Percentiles rank a stretch among this genome's conserved stretches.
These are phyloP conservation scores for Scomber japonicus DNA, from an alignment of 2,113 vertebrate genomes.

Conservation along the genomic window DNA sequence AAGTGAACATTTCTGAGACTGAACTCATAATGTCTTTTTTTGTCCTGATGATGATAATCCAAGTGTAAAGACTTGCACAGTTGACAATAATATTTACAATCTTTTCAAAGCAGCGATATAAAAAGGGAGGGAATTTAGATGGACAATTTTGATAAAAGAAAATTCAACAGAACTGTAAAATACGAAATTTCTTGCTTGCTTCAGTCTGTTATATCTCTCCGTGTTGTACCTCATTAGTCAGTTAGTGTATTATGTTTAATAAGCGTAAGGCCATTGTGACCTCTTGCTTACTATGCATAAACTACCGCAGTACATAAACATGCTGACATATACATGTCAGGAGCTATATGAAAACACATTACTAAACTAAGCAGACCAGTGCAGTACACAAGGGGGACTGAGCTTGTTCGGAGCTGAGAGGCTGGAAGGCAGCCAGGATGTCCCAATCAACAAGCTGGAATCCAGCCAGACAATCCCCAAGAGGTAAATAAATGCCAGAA, in stretches of 20 bases:
- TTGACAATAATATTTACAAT: not conserved
- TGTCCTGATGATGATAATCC: slow-evolving; percentile 4
- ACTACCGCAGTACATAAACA: slow-evolving; percentile 51
- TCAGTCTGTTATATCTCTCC: not conserved
- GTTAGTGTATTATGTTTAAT: slow-evolving; percentile 33
- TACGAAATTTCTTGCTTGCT: not conserved
- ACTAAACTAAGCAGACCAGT: slow-evolving; percentile 20
- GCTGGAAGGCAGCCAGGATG: slow-evolving; percentile 60
- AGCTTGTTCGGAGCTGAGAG: slow-evolving; percentile 21
- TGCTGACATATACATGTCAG: slow-evolving; percentile 51
- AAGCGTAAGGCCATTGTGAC: slow-evolving; percentile 12
- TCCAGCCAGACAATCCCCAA: slow-evolving; percentile 51
- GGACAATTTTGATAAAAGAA: not conserved
- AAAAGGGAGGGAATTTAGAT: not conserved
- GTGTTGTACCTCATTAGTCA: slow-evolving; percentile 17
- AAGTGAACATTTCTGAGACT: not conserved
- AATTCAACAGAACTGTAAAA: not conserved
- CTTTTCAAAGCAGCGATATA: slow-evolving; percentile 4
- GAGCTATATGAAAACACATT: slow-evolving; percentile 51
- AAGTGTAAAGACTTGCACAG: not conserved
- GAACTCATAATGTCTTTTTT: not conserved
- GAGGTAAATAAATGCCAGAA: slow-evolving; percentile 60
- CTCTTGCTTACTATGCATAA: slow-evolving; percentile 28
- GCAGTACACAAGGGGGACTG: slow-evolving; percentile 16
- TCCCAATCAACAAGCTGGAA: slow-evolving; percentile 63